Evolutionary conservation across 1,140 invertebrate species (phyloP).

Genomic region (honey bee (Apis mellifera)): Amel_HAv3.1 CM009939.2:10909501-10910000

Average conservation of each 20-base stretch:
- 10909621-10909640: constrained; percentile 90
- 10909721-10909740: constrained; percentile 97
- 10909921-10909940: constrained; percentile 78
- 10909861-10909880: not conserved
- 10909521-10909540: not conserved
- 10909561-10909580: not conserved
- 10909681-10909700: constrained; percentile 94
- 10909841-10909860: not conserved
- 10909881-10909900: not conserved
- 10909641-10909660: constrained; percentile 90
- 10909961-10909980: constrained; percentile 83
- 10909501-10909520: not conserved
- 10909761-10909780: constrained; percentile 95
- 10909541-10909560: constrained; percentile 13
- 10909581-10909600: constrained; percentile 93
- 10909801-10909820: not conserved
- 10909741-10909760: constrained; percentile 96
- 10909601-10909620: constrained; percentile 93
- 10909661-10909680: constrained; percentile 90
- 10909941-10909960: constrained; percentile 83
- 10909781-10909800: constrained; percentile 79
- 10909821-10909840: not conserved
- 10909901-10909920: constrained; percentile 65
- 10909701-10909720: constrained; percentile 97
- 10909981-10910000: constrained; percentile 95